Evolutionary conservation across 2,113 vertebrate species (phyloP), one percentile per base, ranked within the genome.

Genomic region (Accipiter virgatus): DNA sequence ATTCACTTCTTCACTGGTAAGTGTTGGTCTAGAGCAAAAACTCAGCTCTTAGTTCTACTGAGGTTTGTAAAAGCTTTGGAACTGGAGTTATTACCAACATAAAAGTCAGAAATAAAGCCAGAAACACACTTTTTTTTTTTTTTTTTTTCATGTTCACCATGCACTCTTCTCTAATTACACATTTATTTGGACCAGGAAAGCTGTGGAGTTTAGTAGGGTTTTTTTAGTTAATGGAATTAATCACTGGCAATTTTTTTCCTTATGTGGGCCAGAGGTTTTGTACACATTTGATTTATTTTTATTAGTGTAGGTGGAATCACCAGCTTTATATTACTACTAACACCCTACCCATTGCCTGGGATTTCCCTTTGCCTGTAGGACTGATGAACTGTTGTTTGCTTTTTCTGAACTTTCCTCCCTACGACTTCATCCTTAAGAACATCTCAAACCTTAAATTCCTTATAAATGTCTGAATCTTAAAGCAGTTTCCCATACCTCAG

Each of bases 131-230:
- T 40, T 12, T 14, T 42, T 42, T 13, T n/a, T 16, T 40, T 38
- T 43, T 62, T 29, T 50, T 29, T 78, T 36, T 36, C 8, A 75
- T 40, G 31, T 79, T 79, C 31, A 82, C 21, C 27, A 43, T 48
- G 27, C 4, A 38, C 5, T 50, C 23, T 79, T 79, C 52, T 90
- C 19, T 62, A 71, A 81, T 66, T 58, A 32, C 11, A 70, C 5
- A 42, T 63, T 86, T 34, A 71, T 78, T 70, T 71, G 34, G 15
- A 20, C 27, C 26, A 84, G 38, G 56, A 71, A 89, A 71, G 11
- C 19, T 43, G 16, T 55, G 13, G 4, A 15, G 9, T 47, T 86
- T 52, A 43, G 31, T 18, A 5, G 0, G 0, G 0, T 2, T 32
- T 72, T 68, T 67, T 68, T 22, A 45, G 13, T 65, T 80, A 81